A percentile compares a stretch with the other conserved stretches of the same genome.
Conservation (phyloP, 1,140 invertebrate species). For the Plectrocnemia conspersa region DNA sequence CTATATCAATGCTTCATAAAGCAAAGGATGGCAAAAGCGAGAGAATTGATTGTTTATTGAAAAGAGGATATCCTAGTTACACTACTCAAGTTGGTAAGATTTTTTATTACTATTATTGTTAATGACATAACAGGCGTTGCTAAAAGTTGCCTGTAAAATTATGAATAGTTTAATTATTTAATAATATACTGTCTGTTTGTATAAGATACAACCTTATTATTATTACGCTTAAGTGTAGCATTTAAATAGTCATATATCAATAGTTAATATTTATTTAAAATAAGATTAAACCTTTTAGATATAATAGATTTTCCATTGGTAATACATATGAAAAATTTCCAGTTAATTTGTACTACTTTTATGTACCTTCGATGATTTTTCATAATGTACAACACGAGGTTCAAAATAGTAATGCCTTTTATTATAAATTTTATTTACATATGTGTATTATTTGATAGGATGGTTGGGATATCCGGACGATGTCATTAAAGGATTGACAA, state of each 20-base stretch:
- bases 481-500: conserved; percentile 62
- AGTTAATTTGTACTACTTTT: too few species aligned
- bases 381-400: too few species aligned
- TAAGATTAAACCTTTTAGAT: too few species aligned
- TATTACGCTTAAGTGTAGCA: not conserved
- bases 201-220: too few species aligned
- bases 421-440: too few species aligned
- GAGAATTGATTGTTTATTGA: conserved; percentile 54
- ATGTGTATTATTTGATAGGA: too few species aligned
- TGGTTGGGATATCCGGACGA: conserved; percentile 77
- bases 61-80: conserved; percentile 71
- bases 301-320: too few species aligned
- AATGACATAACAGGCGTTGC: not conserved
- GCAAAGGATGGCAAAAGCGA: conserved; percentile 54
- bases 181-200: too few species aligned
- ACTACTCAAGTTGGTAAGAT: conserved; percentile 66
- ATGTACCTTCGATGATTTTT: too few species aligned
- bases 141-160: not conserved
- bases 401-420: too few species aligned
- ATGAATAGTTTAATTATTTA: not conserved
- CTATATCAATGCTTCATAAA: conserved; percentile 65
- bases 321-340: too few species aligned
- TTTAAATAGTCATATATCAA: not conserved
- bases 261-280: conserved; percentile 19
- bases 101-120: conserved; percentile 3